Percentiles rank a stretch among this genome's conserved stretches.
Evolutionary conservation across 2,113 vertebrate genomes (phyloP).

Genomic region (Pygoscelis adeliae): DNA sequence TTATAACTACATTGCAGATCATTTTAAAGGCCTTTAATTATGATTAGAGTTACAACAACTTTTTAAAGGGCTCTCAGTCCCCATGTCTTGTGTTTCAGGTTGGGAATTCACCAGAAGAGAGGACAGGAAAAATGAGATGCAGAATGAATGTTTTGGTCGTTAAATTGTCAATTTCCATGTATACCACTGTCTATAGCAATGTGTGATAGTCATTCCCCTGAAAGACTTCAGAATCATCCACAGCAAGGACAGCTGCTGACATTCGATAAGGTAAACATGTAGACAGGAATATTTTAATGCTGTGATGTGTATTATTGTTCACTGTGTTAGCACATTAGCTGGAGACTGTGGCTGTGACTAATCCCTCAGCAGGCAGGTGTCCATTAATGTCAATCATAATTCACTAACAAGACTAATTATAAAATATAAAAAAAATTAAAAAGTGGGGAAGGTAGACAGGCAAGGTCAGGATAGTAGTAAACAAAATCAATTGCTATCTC

Average conservation of each 20-base stretch:
- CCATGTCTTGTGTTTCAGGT: not conserved
- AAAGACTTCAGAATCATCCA: not conserved
- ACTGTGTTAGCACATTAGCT: not conserved
- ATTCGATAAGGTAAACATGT: not conserved
- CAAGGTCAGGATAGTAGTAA: not conserved
- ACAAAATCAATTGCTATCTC: conserved; percentile 6
- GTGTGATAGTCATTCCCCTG: not conserved
- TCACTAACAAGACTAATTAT: not conserved
- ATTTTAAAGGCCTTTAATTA: not conserved
- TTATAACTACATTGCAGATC: not conserved
- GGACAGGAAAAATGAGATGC: not conserved
- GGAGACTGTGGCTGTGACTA: not conserved
- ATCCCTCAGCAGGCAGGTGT: not conserved
- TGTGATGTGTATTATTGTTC: not conserved
- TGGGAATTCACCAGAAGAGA: not conserved
- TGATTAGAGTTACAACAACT: not conserved
- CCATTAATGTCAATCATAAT: not conserved
- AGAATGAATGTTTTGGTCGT: not conserved
- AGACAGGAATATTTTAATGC: not conserved
- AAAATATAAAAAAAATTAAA: not conserved
- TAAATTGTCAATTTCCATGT: not conserved
- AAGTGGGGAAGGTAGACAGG: not conserved
- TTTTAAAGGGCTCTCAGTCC: not conserved
- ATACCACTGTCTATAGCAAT: not conserved
- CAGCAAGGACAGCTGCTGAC: not conserved